These are phyloP conservation scores for Ectropis grisescens DNA, from an alignment of 1,140 invertebrate genomes.

Conservation along the genomic window DNA sequence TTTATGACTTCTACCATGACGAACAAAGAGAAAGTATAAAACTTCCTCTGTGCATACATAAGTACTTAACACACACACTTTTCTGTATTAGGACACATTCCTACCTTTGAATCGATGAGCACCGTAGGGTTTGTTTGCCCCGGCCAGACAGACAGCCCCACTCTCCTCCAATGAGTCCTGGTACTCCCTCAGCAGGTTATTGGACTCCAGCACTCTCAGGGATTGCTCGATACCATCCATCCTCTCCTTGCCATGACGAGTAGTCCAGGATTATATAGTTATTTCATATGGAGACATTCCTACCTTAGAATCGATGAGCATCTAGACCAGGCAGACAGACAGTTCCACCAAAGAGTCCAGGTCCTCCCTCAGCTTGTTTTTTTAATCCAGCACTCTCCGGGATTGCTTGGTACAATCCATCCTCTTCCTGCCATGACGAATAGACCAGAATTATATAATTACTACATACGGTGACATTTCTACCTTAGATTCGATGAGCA, in stretches of 20 bases:
- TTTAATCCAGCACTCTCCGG: conserved; percentile 82
- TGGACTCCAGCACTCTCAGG: conserved; percentile 82
- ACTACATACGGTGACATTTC: conserved; percentile 5
- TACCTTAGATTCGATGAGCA: conserved; percentile 84
- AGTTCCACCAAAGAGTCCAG: conserved; percentile 90
- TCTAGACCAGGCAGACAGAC: conserved; percentile 84
- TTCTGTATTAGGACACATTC: too few relatives aligned
- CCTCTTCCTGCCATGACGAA: too few relatives aligned
- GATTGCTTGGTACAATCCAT: conserved; percentile 84
- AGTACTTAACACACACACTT: too few relatives aligned
- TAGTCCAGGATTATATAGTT: conserved; percentile 92
- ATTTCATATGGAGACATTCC: too few relatives aligned
- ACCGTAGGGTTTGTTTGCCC: conserved; percentile 81
- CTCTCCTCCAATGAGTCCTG: conserved; percentile 90
- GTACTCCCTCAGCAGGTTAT: conserved; percentile 92
- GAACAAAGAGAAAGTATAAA: too few relatives aligned
- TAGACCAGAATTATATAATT: too few relatives aligned
- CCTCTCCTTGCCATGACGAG: conserved; percentile 77
- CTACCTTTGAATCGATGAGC: conserved; percentile 83
- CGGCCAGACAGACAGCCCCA: conserved; percentile 87
- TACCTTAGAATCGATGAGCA: conserved; percentile 84
- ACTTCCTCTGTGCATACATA: too few relatives aligned
- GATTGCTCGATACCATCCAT: conserved; percentile 81
- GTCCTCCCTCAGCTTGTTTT: conserved; percentile 91
- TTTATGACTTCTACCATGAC: too few relatives aligned